Percentiles rank a stretch among this genome's conserved stretches.
These are phyloP conservation scores for Macrosteles quadrilineatus DNA, from an alignment of 1,140 invertebrate genomes.

Conservation along the genomic window DNA sequence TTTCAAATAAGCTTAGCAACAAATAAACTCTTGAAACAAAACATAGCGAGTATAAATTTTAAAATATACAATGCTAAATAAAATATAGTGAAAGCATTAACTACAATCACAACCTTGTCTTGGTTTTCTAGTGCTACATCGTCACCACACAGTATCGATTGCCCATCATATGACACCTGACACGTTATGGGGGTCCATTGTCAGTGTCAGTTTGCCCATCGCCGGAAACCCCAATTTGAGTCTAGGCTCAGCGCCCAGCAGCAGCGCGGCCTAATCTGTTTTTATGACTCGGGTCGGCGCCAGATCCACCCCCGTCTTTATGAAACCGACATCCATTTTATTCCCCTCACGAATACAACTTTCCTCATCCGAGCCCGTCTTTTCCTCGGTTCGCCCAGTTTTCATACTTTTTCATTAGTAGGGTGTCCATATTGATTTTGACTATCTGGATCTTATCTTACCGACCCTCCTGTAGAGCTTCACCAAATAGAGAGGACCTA, in stretches of 20 bases:
- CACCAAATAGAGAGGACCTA: too few species aligned
- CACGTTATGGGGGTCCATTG: background rate
- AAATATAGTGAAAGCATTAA: too few species aligned
- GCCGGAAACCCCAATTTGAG: conserved; percentile 12
- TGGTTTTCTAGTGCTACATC: too few species aligned
- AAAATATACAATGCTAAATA: too few species aligned
- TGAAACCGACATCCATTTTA: conserved; percentile 25
- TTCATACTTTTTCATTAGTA: conserved; percentile 10
- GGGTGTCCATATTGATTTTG: conserved; percentile 12
- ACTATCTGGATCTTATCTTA: too few species aligned
- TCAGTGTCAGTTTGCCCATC: background rate
- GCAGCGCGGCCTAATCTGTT: conserved; percentile 9
- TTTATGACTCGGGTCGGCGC: conserved; percentile 19
- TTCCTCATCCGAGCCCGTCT: background rate
- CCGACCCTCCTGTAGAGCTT: too few species aligned
- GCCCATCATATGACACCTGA: background rate
- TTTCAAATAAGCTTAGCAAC: too few species aligned
- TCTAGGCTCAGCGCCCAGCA: background rate
- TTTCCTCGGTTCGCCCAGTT: background rate
- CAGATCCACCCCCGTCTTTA: conserved; percentile 3
- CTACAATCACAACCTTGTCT: too few species aligned
- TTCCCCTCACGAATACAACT: conserved; percentile 25
- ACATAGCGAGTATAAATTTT: too few species aligned
- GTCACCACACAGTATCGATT: too few species aligned
- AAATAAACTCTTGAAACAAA: too few species aligned